Evolutionary conservation across 2,888 invertebrate species (phyloP), one percentile per base, ranked within the genome.

Genomic region (Caenorhabditis japonica): DNA sequence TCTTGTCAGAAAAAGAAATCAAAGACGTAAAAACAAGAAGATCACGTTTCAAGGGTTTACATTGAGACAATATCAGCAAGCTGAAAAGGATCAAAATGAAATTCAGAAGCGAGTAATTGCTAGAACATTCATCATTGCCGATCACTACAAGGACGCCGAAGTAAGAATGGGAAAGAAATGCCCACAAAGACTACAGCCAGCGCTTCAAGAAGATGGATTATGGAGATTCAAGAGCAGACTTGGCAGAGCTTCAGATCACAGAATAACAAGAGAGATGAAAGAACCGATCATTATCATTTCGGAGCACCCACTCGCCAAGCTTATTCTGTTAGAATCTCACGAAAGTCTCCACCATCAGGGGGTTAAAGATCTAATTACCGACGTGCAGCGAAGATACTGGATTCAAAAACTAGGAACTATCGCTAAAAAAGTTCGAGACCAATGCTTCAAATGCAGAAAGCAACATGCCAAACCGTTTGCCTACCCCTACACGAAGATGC

Each of bases 341-440:
- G 25, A 25, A 4, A 38, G 34, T 12, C 12, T 25, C 4, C 15
- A 44, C 0, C 71, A 71, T 25, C 33, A 27, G 43, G 38, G 34
- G 21, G 15, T 21, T 1, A n/a, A 39, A 19, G 43, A 44, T 12
- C 25, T 58, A 8, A 10, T 71, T 0, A 13, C 34, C 3, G 38
- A 62, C 3, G 12, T 71, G 7, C 30, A 64, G 7, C 8, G 17
- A 17, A 43, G 3, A 19, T 64, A 51, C 36, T 56, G 64, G 71
- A 51, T 64, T 1, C 34, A 56, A 34, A 12, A 23, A 15, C 1
- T 49, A 2, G 19, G 38, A 7, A 1, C 8, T 0, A 5, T 27
- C 4, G 59, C 44, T 4, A 39, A 21, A 15, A 15, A 8, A 7
- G 46, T 33, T 7, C 12, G 49, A n/a, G 3, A 25, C 1, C 1